phyloP scores from a whole-genome alignment of 1,140 invertebrate species.

The Ooceraea biroi region DNA sequence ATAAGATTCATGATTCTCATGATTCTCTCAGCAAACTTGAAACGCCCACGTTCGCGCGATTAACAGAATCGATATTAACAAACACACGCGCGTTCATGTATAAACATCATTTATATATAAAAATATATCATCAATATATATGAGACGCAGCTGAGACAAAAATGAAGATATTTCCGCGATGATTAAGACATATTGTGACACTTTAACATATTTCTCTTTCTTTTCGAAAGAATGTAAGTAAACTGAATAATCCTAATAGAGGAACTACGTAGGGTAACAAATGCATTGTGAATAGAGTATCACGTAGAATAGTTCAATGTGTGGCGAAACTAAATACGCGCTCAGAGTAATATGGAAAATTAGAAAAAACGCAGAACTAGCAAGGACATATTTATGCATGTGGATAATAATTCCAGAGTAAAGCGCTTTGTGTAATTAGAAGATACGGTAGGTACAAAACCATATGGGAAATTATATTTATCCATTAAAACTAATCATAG shows the following conservation, averaged over 20 bases:
- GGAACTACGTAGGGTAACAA: slow-evolving; percentile 73
- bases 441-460: slow-evolving; percentile 23
- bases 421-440: slow-evolving; percentile 27
- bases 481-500: slow-evolving; percentile 13
- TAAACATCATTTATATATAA: slow-evolving; percentile 32
- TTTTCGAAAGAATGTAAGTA: slow-evolving; percentile 22
- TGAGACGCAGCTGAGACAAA: slow-evolving; percentile 34
- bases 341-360: background rate
- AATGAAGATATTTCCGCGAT: background rate
- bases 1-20: background rate
- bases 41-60: background rate
- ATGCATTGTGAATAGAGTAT: slow-evolving; percentile 39
- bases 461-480: background rate
- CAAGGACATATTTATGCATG: background rate
- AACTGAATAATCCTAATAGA: slow-evolving; percentile 43
- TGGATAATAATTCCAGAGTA: background rate
- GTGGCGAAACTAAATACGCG: slow-evolving; percentile 12
- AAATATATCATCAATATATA: slow-evolving; percentile 49
- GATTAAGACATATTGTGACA: background rate
- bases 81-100: slow-evolving; percentile 14
- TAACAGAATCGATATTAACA: slow-evolving; percentile 20
- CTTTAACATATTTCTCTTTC: background rate
- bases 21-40: background rate
- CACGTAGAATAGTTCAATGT: background rate
- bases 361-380: slow-evolving; percentile 6